A percentile compares a stretch with the other conserved stretches of the same genome.
phyloP scores from a whole-genome alignment of 2,888 invertebrate species.

The Nephrotoma guestfalica region DNA sequence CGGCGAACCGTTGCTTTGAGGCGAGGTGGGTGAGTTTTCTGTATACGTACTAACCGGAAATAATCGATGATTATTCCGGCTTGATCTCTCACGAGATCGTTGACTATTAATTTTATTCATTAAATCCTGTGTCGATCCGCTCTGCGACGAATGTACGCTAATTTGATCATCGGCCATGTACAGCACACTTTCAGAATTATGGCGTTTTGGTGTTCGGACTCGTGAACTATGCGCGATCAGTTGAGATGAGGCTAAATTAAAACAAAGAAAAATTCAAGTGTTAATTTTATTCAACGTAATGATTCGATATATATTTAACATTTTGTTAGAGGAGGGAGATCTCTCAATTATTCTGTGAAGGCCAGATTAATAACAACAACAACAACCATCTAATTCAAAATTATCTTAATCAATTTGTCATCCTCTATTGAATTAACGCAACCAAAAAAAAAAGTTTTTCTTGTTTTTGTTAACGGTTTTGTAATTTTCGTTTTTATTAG shows the following conservation, averaged over 20 bases:
- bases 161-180: constrained; percentile 41
- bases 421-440: neutral
- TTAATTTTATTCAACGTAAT: neutral
- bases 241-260: constrained; percentile 36
- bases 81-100: constrained; percentile 16
- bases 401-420: neutral
- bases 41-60: constrained; percentile 58
- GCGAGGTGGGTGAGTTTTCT: constrained; percentile 29
- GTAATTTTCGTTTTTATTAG: neutral
- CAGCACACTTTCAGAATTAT: constrained; percentile 61
- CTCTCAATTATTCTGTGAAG: neutral
- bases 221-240: constrained; percentile 62
- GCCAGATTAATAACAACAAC: neutral
- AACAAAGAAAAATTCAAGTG: constrained; percentile 6
- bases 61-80: constrained; percentile 37
- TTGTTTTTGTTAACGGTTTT: neutral
- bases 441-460: neutral
- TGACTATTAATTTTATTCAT: constrained; percentile 23
- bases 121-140: constrained; percentile 23
- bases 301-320: neutral
- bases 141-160: constrained; percentile 12
- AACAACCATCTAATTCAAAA: neutral
- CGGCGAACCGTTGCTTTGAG: neutral
- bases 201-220: constrained; percentile 61
- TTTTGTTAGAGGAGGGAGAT: neutral